Conservation (phyloP, 1,140 invertebrate genomes). For the Notospermus geniculatus region DNA sequence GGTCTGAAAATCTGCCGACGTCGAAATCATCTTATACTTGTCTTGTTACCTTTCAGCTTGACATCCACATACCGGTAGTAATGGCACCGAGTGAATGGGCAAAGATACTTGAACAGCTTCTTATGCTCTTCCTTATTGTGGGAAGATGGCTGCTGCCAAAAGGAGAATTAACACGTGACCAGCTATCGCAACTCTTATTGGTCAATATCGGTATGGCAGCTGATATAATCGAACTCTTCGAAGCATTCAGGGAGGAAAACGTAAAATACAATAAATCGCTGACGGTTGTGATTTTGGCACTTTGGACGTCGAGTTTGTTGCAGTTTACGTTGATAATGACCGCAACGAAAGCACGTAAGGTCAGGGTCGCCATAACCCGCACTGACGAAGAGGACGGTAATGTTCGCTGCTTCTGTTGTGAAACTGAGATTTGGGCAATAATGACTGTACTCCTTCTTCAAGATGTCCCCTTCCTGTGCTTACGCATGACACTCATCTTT, state of each 20-base stretch:
- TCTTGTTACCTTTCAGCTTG: too few relatives aligned
- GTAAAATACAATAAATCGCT: constrained; percentile 27
- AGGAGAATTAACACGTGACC: constrained; percentile 85
- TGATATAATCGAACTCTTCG: constrained; percentile 92
- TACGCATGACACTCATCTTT: constrained; percentile 75
- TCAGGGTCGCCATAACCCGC: constrained; percentile 11
- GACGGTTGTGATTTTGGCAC: constrained; percentile 28
- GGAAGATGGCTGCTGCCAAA: constrained; percentile 84
- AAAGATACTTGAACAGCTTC: constrained; percentile 80
- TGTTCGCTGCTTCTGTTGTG: constrained; percentile 16
- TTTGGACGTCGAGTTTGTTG: constrained; percentile 76
- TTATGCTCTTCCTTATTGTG: constrained; percentile 83
- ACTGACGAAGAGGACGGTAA: constrained; percentile 5
- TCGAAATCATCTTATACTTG: too few relatives aligned
- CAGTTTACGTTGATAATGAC: constrained; percentile 86
- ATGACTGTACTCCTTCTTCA: constrained; percentile 55
- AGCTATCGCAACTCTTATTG: constrained; percentile 82
- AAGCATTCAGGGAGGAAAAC: constrained; percentile 61
- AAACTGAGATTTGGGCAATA: constrained; percentile 74
- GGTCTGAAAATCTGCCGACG: too few relatives aligned
- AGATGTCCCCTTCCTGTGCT: constrained; percentile 81
- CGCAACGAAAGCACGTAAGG: constrained; percentile 67
- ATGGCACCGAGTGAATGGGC: constrained; percentile 62
- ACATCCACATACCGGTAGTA: constrained; percentile 13
- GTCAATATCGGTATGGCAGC: constrained; percentile 77